A percentile compares a stretch with the other conserved stretches of the same genome.
These are phyloP conservation scores for Cuculus canorus DNA, from an alignment of 2,797 vertebrate genomes.

Conservation along the genomic window DNA sequence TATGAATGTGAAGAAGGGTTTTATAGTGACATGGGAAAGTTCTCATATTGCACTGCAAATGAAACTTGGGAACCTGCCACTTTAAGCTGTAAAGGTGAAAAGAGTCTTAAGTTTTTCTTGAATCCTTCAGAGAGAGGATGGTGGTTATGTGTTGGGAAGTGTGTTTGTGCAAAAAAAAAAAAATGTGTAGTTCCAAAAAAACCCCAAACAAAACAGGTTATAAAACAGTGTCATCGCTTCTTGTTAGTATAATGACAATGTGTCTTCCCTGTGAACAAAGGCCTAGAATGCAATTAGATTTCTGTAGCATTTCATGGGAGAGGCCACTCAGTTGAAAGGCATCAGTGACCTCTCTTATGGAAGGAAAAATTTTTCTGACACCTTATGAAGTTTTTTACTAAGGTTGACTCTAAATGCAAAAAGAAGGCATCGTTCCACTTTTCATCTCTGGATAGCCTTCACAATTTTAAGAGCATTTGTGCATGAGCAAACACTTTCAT, in stretches of 20 bases:
- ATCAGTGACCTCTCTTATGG: not conserved
- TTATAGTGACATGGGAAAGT: conserved; percentile 68
- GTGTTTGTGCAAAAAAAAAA: not conserved
- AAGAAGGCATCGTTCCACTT: not conserved
- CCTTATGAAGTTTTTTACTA: not conserved
- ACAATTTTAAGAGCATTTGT: not conserved
- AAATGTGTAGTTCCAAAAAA: not conserved
- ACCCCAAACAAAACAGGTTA: too few relatives aligned
- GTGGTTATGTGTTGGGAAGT: not conserved
- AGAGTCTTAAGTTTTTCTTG: not conserved
- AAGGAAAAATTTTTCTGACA: not conserved
- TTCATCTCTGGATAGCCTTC: not conserved
- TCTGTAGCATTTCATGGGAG: not conserved
- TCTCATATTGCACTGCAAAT: conserved; percentile 77
- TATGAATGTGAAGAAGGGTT: conserved; percentile 85
- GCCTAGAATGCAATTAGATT: not conserved
- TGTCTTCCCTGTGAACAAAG: not conserved
- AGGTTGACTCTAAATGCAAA: not conserved
- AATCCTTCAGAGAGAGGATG: not conserved
- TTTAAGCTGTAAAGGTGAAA: conserved; percentile 84
- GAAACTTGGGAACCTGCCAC: conserved; percentile 80
- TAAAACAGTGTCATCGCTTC: not conserved
- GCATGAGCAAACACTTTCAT: not conserved
- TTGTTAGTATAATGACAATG: not conserved
- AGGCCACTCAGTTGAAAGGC: not conserved